Base-by-base conservation (phyloP, 2,797 vertebrate species). In the Characodon lateralis region DNA sequence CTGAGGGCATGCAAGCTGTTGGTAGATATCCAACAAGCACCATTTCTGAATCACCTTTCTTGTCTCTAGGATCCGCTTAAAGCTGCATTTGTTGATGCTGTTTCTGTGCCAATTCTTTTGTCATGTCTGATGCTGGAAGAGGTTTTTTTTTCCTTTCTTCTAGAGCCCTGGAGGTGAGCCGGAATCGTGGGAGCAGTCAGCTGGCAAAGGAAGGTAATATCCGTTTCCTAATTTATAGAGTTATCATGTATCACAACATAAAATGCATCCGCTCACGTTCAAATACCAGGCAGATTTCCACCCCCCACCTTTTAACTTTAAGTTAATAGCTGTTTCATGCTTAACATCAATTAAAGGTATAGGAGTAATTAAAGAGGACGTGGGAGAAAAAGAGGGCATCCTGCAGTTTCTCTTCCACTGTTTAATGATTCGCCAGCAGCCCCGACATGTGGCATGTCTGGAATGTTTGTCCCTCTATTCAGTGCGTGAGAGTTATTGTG, bases 351-450 rank as follows among this genome's bases (percentile, higher is more conserved):
- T 95, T 95, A 95, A 94, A 95, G 85, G 90, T 90, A 91, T 93
- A 93, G 90, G 91, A 89, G 90, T 94, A 95, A 95, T 94, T 92
- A 94, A 83, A 93, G 91, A 95, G 91, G 94, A 95, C 93, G 89
- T 90, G 85, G 90, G 91, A 92, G 86, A 92, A 92, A 94, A 93
- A 93, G 88, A 90, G 89, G 90, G 91, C 80, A 91, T 94, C 92
- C 93, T 94, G 94, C 90, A 90, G 93, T 94, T 92, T 93, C 91
- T 93, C 92, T 93, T 90, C 87, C 88, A 90, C 82, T 88, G 94
- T 95, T 96, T 96, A 96, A 96, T 96, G 94, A 96, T 95, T 96
- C 76, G 92, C 95, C 94, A 93, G 94, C 93, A 93, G 94, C 91
- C 86, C 88, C 91, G 89, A 94, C 92, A 94, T 95, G 94, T 90